Evolutionary conservation across 37 sponge, comb jelly and placozoan genomes (phyloP).

Genomic region (Crambe crambe): DNA sequence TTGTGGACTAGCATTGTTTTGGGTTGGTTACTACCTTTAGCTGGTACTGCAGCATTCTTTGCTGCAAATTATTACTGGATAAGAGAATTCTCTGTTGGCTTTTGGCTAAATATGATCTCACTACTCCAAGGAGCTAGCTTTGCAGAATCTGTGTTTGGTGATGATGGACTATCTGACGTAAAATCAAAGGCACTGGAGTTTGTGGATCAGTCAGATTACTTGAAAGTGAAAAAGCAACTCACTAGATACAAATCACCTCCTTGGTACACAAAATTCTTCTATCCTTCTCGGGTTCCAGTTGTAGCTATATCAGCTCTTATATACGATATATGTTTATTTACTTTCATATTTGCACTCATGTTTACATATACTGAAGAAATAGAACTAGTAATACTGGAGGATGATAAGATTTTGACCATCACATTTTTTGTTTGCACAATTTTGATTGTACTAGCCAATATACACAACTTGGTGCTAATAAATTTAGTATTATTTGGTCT

Average conservation of each 20-base stretch:
- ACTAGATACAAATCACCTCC: constrained; percentile 2
- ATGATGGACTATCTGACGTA: constrained; percentile 15
- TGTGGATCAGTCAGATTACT: constrained; percentile 26
- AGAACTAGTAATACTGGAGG: not conserved
- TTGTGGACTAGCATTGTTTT: constrained; percentile 18
- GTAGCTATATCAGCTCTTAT: not conserved
- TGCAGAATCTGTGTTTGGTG: constrained; percentile 49
- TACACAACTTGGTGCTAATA: constrained; percentile 14
- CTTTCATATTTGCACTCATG: constrained; percentile 26
- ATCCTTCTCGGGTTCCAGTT: constrained; percentile 25
- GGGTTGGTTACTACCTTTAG: constrained; percentile 40
- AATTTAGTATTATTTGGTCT: not conserved
- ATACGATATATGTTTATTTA: constrained; percentile 15
- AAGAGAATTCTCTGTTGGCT: constrained; percentile 39
- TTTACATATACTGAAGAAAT: constrained; percentile 4
- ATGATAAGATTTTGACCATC: not conserved
- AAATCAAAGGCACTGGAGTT: constrained; percentile 21
- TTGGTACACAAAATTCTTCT: constrained; percentile 16
- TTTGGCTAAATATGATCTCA: constrained; percentile 53
- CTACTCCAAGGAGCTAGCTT: constrained; percentile 45
- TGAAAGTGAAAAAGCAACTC: constrained; percentile 26
- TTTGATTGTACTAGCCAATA: constrained; percentile 13
- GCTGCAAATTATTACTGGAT: constrained; percentile 51
- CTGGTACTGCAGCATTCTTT: constrained; percentile 37
- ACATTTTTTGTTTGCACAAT: not conserved